Percentiles rank a stretch among this genome's conserved stretches.
These are phyloP conservation scores for Nycticebus coucang DNA, from an alignment of 2,113 vertebrate species.

Conservation along the genomic window DNA sequence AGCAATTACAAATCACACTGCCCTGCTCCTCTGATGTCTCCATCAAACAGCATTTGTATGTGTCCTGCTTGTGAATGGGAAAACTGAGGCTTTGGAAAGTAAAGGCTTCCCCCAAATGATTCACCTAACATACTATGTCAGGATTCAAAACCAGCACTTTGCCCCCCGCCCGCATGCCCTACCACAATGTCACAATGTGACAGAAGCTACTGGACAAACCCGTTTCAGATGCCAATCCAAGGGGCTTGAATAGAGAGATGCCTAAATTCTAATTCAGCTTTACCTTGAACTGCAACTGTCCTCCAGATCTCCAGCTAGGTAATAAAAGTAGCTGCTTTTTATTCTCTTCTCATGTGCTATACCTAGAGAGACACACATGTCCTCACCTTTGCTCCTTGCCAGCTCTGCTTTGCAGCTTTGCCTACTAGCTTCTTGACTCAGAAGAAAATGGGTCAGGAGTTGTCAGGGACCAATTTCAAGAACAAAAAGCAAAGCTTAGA, in stretches of 20 bases:
- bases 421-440: neutral
- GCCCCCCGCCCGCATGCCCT: neutral
- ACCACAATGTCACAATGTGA: neutral
- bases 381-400: neutral
- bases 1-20: neutral
- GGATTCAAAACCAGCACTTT: neutral
- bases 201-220: neutral
- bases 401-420: neutral
- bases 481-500: slow-evolving; percentile 54
- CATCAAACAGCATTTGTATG: neutral
- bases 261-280: neutral
- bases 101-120: neutral
- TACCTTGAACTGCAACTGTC: neutral
- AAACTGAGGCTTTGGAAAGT: neutral
- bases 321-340: neutral
- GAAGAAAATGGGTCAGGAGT: neutral
- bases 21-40: neutral
- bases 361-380: neutral
- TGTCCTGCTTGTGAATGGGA: neutral
- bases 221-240: neutral
- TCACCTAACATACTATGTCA: neutral
- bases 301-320: neutral
- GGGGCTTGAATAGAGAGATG: neutral
- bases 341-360: neutral
- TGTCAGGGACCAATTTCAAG: slow-evolving; percentile 5